Percentiles rank a stretch among this genome's conserved stretches.
These are phyloP conservation scores for Parus major DNA, from an alignment of 2,113 vertebrate genomes.

Conservation along the genomic window DNA sequence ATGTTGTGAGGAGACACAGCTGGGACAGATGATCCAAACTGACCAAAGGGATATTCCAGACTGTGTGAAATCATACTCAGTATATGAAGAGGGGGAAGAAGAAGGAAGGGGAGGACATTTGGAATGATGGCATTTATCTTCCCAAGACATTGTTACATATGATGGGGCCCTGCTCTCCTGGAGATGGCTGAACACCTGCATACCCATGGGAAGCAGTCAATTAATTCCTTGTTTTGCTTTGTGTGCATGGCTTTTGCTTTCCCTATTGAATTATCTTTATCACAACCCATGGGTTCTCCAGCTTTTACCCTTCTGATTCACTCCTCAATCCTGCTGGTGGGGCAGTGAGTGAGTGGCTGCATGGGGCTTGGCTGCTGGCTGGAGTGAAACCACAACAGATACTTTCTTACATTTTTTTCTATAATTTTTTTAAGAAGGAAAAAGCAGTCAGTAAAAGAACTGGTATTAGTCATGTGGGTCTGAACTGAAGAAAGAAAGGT, in stretches of 20 bases:
- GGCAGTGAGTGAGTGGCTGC: not conserved
- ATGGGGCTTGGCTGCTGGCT: not conserved
- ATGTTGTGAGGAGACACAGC: not conserved
- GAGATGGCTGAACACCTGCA: not conserved
- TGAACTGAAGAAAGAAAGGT: not conserved
- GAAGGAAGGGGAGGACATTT: not conserved
- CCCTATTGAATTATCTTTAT: not conserved
- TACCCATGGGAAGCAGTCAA: not conserved
- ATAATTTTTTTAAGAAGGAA: not conserved
- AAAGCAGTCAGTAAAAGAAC: not conserved
- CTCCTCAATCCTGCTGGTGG: not conserved
- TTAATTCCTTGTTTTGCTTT: not conserved
- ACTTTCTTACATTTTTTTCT: not conserved
- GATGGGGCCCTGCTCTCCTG: too few relatives aligned
- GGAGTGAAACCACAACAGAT: not conserved
- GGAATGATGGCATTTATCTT: not conserved
- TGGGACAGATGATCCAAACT: not conserved
- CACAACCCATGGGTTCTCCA: not conserved
- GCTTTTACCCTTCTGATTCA: not conserved
- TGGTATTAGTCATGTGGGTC: not conserved
- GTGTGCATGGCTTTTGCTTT: not conserved
- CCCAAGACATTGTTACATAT: accelerated
- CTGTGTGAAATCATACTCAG: not conserved
- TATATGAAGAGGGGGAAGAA: not conserved
- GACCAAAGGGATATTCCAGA: not conserved